Evolutionary conservation across 2,888 invertebrate genomes (phyloP).

Genomic region (Cataglyphis albicans): DNA sequence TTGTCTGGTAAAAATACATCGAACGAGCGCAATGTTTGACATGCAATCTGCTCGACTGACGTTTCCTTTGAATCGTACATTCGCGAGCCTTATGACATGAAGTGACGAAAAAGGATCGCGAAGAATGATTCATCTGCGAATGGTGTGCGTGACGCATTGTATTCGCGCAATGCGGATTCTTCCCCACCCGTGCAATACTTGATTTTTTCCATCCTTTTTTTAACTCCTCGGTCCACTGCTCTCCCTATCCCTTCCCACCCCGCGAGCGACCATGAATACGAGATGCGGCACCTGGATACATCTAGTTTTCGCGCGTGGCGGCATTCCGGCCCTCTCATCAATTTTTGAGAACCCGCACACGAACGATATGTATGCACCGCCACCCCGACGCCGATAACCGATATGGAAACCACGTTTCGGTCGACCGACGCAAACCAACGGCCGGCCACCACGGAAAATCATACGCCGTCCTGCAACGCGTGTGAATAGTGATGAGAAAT

Average conservation of each 20-base stretch:
- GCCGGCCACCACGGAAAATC: conserved; percentile 48
- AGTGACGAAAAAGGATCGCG: background rate
- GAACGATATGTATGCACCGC: conserved; percentile 79
- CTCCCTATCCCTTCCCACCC: conserved; percentile 59
- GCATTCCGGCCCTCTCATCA: conserved; percentile 80
- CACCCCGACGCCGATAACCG: conserved; percentile 64
- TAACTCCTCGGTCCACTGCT: background rate
- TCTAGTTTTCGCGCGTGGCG: conserved; percentile 83
- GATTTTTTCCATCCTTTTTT: conserved; percentile 30
- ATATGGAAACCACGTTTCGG: conserved; percentile 84
- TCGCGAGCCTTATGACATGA: background rate
- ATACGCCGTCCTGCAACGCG: conserved; percentile 49
- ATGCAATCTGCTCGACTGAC: background rate
- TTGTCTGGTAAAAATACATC: background rate
- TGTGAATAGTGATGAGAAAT: conserved; percentile 76
- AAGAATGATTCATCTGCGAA: conserved; percentile 2
- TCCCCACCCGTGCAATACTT: conserved; percentile 7
- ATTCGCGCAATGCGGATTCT: background rate
- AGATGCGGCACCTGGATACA: conserved; percentile 84
- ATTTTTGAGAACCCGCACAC: conserved; percentile 81
- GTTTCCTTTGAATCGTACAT: no score
- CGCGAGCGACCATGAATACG: conserved; percentile 85
- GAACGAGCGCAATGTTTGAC: background rate
- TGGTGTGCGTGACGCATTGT: background rate
- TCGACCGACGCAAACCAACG: conserved; percentile 41